phyloP scores from a whole-genome alignment of 1,140 invertebrate species.

The Diuraphis noxia region DNA sequence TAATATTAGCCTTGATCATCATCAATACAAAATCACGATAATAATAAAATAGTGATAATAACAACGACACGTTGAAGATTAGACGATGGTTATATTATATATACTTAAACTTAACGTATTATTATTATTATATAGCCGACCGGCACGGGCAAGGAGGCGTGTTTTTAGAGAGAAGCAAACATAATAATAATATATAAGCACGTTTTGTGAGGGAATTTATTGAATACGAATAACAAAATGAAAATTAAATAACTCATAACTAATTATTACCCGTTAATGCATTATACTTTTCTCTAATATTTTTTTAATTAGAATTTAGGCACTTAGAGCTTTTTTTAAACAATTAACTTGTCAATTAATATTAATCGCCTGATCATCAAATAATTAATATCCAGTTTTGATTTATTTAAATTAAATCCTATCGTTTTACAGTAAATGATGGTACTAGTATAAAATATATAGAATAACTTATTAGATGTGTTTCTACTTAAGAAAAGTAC shows the following conservation, averaged over 20 bases:
- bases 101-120: neutral
- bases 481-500: neutral
- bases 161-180: slow-evolving; percentile 3
- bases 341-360: neutral
- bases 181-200: slow-evolving; percentile 20
- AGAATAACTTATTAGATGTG: neutral
- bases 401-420: neutral
- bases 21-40: slow-evolving; percentile 14
- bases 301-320: neutral
- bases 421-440: neutral
- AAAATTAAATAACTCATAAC: neutral
- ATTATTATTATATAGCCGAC: neutral
- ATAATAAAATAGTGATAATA: slow-evolving; percentile 30
- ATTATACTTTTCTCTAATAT: neutral
- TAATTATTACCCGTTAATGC: neutral
- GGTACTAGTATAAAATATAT: neutral
- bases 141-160: neutral
- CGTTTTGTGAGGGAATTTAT: neutral
- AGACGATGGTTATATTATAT: neutral
- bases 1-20: slow-evolving; percentile 40
- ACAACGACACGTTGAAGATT: slow-evolving; percentile 17
- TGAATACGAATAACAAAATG: neutral
- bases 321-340: neutral
- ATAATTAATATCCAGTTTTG: neutral
- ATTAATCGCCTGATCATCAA: neutral